phyloP scores from a whole-genome alignment of 2,113 vertebrate genomes.

The Cebidichthys violaceus region DNA sequence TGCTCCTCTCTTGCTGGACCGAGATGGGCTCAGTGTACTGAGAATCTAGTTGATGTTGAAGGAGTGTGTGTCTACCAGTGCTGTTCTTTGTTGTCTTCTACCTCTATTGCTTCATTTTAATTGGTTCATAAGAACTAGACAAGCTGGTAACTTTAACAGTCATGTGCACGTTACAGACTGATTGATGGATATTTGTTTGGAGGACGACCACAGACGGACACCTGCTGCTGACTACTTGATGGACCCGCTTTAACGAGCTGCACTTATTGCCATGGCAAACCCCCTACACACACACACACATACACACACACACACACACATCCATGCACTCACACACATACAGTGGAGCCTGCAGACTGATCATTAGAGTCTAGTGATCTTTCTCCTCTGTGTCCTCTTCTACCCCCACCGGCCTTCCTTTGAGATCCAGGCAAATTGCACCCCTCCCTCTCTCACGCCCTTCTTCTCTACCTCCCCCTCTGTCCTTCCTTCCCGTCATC shows the following conservation, averaged over 20 bases:
- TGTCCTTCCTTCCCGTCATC: slow-evolving; percentile 6
- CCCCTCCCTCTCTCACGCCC: slow-evolving; percentile 39
- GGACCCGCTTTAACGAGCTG: slow-evolving; percentile 38
- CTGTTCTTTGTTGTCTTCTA: not conserved
- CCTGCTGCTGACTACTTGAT: slow-evolving; percentile 69
- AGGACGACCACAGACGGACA: slow-evolving; percentile 55
- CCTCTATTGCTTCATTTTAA: not conserved
- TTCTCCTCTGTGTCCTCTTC: slow-evolving; percentile 63
- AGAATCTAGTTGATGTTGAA: not conserved
- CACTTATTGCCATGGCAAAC: slow-evolving; percentile 74
- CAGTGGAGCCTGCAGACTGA: slow-evolving; percentile 51
- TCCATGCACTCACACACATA: slow-evolving; percentile 15
- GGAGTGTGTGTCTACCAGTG: not conserved
- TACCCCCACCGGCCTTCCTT: slow-evolving; percentile 53
- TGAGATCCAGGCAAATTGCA: slow-evolving; percentile 37
- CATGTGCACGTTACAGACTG: slow-evolving; percentile 18
- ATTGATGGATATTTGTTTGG: slow-evolving; percentile 33
- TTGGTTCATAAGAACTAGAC: not conserved
- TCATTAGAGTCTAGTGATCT: slow-evolving; percentile 74
- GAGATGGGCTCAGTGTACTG: not conserved
- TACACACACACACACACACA: slow-evolving; percentile 39
- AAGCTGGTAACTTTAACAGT: not conserved
- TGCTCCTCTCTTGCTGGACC: not conserved
- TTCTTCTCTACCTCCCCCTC: slow-evolving; percentile 26
- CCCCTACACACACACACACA: slow-evolving; percentile 26